Conservation (phyloP, 2,797 vertebrate genomes). For the Typhlichthys subterraneus region DNA sequence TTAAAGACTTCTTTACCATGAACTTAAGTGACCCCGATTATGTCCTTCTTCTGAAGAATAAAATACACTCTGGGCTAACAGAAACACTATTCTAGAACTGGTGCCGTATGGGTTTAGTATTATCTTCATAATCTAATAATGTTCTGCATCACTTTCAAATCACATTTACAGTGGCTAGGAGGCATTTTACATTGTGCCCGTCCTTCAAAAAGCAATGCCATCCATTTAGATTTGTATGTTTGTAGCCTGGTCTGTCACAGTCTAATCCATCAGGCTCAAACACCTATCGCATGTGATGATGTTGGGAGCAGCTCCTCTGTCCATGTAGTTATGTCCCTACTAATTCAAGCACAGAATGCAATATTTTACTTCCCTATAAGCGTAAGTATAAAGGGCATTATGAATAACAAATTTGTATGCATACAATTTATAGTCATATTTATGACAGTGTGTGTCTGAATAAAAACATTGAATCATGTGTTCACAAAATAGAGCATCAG, state of each 20-base stretch:
- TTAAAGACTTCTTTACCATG: conserved; percentile 3
- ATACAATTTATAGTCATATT: conserved; percentile 26
- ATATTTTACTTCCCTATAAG: conserved; percentile 41
- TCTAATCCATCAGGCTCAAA: conserved; percentile 3
- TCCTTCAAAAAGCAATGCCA: conserved; percentile 5
- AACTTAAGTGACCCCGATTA: background rate
- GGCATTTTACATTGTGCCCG: conserved; percentile 12
- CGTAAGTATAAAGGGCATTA: conserved; percentile 44
- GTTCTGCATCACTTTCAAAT: conserved; percentile 14
- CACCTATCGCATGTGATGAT: conserved; percentile 33
- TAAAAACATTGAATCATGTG: background rate
- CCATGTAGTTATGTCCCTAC: conserved; percentile 63
- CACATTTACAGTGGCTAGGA: conserved; percentile 7
- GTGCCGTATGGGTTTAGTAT: background rate
- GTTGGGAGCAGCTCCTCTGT: conserved; percentile 51
- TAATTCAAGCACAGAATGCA: conserved; percentile 52
- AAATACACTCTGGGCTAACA: background rate
- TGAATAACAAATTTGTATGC: conserved; percentile 54
- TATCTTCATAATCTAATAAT: conserved; percentile 1
- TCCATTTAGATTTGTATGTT: conserved; percentile 4
- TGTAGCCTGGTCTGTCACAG: conserved; percentile 11
- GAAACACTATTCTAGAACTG: background rate
- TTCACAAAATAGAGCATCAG: too few species aligned
- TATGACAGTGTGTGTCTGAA: conserved; percentile 16
- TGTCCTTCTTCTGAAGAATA: background rate